Evolutionary conservation across 2,113 vertebrate species (phyloP).

Genomic region (Crotalus viridis): DNA sequence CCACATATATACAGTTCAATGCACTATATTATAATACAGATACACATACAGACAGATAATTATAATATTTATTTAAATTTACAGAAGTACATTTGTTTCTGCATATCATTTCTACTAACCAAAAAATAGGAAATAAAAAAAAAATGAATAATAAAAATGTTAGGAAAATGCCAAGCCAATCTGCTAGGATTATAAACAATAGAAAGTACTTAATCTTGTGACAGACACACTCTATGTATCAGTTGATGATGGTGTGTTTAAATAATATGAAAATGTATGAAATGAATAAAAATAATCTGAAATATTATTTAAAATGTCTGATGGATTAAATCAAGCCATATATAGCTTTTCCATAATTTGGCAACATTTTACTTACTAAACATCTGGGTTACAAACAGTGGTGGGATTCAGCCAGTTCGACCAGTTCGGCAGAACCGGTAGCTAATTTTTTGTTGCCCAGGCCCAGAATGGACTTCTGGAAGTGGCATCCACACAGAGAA

Average conservation of each 20-base stretch:
- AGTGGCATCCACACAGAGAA: too few species aligned
- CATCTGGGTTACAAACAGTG: too few species aligned
- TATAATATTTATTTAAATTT: not conserved
- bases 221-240: not conserved
- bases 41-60: not conserved
- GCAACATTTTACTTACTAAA: not conserved
- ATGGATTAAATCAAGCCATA: not conserved
- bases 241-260: not conserved
- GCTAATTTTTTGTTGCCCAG: too few species aligned
- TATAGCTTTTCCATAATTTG: not conserved
- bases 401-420: too few species aligned
- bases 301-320: not conserved
- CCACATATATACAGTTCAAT: not conserved
- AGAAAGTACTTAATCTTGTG: not conserved
- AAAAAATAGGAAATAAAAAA: not conserved
- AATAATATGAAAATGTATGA: not conserved
- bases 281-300: not conserved
- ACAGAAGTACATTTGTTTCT: not conserved
- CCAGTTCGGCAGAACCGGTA: too few species aligned
- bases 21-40: not conserved
- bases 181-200: not conserved
- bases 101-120: not conserved
- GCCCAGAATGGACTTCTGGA: too few species aligned
- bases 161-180: not conserved
- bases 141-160: not conserved